A percentile compares a stretch with the other conserved stretches of the same genome.
Conservation (phyloP, 1,140 invertebrate species). For the Diprion similis region DNA sequence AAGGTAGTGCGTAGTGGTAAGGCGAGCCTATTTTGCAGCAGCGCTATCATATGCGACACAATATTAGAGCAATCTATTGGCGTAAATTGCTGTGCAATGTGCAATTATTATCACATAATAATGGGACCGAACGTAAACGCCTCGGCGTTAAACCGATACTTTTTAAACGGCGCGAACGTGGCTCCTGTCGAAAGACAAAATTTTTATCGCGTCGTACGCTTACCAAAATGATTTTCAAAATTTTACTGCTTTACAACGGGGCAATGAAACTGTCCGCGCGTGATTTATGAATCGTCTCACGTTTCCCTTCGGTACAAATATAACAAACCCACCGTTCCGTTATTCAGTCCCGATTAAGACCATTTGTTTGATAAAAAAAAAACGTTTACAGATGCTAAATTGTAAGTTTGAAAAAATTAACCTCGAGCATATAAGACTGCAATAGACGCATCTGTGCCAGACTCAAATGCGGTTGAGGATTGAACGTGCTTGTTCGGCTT, state of each 20-base stretch:
- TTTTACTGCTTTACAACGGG: not conserved
- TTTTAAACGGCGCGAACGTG: not conserved
- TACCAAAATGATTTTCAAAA: not conserved
- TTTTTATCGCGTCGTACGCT: not conserved
- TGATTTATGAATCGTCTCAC: not conserved
- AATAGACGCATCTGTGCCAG: not conserved
- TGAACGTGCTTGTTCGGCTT: constrained; percentile 4
- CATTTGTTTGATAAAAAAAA: too few relatives aligned
- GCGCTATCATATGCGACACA: constrained; percentile 44
- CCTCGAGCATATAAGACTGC: not conserved
- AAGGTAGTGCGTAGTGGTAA: constrained; percentile 45
- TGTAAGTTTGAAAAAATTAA: too few relatives aligned
- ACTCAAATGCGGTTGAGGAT: not conserved
- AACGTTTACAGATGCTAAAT: too few relatives aligned
- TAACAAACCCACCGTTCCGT: too few relatives aligned
- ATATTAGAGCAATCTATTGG: constrained; percentile 48
- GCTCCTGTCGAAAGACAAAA: not conserved
- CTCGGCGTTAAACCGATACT: not conserved
- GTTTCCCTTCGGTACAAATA: not conserved
- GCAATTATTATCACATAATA: constrained; percentile 33
- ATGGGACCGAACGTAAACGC: not conserved
- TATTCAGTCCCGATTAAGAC: too few relatives aligned
- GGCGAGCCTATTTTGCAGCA: constrained; percentile 20
- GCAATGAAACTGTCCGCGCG: not conserved
- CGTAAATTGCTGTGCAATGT: constrained; percentile 51